These are phyloP conservation scores for Tamias sibiricus DNA, from an alignment of 2,113 vertebrate genomes.

Conservation along the genomic window DNA sequence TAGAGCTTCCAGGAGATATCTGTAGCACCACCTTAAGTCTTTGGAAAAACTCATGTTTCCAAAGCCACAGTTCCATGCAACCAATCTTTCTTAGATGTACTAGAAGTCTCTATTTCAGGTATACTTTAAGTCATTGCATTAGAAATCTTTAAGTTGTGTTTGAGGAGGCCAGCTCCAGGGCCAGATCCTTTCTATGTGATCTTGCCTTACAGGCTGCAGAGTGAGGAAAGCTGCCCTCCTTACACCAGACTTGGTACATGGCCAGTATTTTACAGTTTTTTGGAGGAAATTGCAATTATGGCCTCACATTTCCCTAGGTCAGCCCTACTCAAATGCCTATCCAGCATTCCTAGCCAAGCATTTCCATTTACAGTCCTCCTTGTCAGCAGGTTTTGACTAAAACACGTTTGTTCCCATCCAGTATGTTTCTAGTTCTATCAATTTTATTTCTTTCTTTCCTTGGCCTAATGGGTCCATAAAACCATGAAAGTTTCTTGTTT, in stretches of 20 bases:
- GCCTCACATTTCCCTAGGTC: rapidly evolving
- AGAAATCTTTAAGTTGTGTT: background rate
- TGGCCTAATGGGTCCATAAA: background rate
- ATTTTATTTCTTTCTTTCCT: rapidly evolving
- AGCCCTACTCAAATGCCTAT: background rate
- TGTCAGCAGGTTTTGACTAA: background rate
- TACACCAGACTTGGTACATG: rapidly evolving
- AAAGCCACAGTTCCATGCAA: background rate
- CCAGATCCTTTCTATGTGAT: background rate
- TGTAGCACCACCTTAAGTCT: background rate
- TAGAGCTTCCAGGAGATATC: background rate
- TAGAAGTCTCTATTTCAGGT: background rate
- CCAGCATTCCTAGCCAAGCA: background rate
- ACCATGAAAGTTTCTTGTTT: background rate
- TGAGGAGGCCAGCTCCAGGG: background rate
- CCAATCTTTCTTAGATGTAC: rapidly evolving
- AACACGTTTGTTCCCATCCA: background rate
- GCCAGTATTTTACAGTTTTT: background rate
- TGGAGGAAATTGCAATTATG: background rate
- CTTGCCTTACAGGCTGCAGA: background rate
- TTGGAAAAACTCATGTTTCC: background rate
- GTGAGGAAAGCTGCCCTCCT: background rate
- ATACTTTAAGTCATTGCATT: background rate
- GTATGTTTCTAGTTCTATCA: background rate
- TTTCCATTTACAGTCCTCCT: background rate